Evolutionary conservation across 2,113 vertebrate species (phyloP).

Genomic region (Burhinus bistriatus): DNA sequence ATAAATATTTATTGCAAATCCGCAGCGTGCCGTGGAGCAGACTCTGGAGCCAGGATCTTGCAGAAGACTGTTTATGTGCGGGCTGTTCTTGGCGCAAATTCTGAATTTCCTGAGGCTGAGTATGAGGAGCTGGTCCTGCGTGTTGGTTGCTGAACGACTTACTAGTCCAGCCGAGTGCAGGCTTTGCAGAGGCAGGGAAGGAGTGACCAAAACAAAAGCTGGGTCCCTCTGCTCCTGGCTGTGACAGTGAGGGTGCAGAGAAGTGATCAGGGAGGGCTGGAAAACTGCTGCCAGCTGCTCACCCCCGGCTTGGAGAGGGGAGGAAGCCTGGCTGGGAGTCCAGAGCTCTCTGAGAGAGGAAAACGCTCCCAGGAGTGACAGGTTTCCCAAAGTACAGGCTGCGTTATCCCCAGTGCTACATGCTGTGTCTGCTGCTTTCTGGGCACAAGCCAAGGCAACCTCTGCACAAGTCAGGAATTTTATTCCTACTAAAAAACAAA

Average conservation of each 20-base stretch:
- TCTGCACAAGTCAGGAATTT: not conserved
- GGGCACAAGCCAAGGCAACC: not conserved
- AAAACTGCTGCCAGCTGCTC: not conserved
- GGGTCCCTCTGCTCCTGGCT: not conserved
- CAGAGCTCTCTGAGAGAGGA: not conserved
- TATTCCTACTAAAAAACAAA: not conserved
- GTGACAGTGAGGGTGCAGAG: not conserved
- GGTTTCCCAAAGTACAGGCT: not conserved
- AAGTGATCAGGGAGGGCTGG: not conserved
- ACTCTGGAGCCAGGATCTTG: constrained; percentile 49
- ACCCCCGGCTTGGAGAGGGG: not conserved
- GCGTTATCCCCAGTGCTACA: not conserved
- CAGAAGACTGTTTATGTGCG: constrained; percentile 44
- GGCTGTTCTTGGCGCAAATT: constrained; percentile 55
- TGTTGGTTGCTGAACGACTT: not conserved
- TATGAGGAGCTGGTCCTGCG: not conserved
- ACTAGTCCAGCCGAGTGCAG: not conserved
- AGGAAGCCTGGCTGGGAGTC: not conserved
- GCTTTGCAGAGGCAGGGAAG: not conserved
- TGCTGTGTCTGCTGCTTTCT: not conserved
- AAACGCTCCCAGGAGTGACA: not conserved
- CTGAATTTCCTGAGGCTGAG: constrained; percentile 39
- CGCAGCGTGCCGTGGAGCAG: not conserved
- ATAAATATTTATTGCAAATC: constrained; percentile 60
- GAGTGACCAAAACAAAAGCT: not conserved